phyloP scores from a whole-genome alignment of 2,113 vertebrate genomes.

The Strigops habroptila region DNA sequence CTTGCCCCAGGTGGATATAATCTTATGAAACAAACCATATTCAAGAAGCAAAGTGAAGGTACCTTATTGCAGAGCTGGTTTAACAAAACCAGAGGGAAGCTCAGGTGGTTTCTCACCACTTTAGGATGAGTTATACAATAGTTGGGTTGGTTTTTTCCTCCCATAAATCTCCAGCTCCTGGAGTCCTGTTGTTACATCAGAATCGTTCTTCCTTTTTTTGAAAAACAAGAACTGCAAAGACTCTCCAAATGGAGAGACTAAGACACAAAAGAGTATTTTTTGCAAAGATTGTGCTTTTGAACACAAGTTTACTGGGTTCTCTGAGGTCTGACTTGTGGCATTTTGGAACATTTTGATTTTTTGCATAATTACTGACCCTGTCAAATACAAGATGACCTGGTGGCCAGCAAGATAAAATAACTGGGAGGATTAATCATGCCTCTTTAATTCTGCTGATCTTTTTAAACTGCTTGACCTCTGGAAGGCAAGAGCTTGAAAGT shows the following conservation, averaged over 20 bases:
- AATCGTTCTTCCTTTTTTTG: conserved; percentile 36
- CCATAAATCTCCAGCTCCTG: neutral
- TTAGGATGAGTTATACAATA: neutral
- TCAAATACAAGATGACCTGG: neutral
- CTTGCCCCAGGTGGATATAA: neutral
- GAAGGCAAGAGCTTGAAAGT: neutral
- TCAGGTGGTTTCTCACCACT: neutral
- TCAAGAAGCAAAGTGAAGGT: neutral
- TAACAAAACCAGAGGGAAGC: neutral
- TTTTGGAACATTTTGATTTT: neutral
- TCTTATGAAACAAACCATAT: neutral
- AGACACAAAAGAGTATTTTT: neutral
- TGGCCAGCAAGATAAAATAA: neutral
- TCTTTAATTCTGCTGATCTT: neutral
- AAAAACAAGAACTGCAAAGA: conserved; percentile 51
- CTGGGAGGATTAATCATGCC: neutral
- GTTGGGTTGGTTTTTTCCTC: neutral
- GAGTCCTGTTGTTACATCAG: neutral
- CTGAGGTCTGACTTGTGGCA: neutral
- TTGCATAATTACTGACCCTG: neutral
- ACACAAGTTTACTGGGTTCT: neutral
- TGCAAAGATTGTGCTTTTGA: neutral
- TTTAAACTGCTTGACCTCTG: neutral
- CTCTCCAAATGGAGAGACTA: neutral
- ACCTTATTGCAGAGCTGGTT: neutral